Evolutionary conservation across 2,797 vertebrate species (phyloP).

Genomic region (Myripristis murdjan): DNA sequence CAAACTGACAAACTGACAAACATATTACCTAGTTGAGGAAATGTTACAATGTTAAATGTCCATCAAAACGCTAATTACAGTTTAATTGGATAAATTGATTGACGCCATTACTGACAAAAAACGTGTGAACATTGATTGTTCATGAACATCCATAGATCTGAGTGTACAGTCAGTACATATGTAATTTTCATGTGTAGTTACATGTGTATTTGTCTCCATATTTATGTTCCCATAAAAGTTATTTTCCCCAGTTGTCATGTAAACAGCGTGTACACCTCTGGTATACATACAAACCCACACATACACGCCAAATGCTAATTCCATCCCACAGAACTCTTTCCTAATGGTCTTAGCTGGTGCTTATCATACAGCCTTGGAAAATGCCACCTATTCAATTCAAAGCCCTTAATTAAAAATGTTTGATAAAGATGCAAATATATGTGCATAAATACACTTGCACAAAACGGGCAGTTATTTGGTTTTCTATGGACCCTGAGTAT

Average conservation of each 20-base stretch:
- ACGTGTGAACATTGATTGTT: slow-evolving; percentile 6
- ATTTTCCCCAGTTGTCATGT: slow-evolving; percentile 43
- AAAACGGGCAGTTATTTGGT: slow-evolving; percentile 73
- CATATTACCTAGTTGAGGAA: too few relatives aligned
- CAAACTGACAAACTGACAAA: too few relatives aligned
- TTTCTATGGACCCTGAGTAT: slow-evolving; percentile 65
- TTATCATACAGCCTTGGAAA: slow-evolving; percentile 71
- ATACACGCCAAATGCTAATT: slow-evolving; percentile 56
- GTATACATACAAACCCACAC: neutral
- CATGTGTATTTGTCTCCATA: slow-evolving; percentile 16
- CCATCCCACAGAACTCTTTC: slow-evolving; percentile 56
- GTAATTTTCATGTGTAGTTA: slow-evolving; percentile 2
- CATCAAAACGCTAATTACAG: neutral
- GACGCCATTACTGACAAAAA: neutral
- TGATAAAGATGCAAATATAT: slow-evolving; percentile 88
- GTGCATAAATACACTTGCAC: slow-evolving; percentile 80
- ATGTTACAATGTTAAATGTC: too few relatives aligned
- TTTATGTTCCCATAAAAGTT: slow-evolving; percentile 33
- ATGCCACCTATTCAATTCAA: slow-evolving; percentile 77
- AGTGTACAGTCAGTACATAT: slow-evolving; percentile 9
- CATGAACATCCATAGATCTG: neutral
- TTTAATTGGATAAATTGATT: neutral
- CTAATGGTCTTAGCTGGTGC: slow-evolving; percentile 57
- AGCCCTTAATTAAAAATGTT: slow-evolving; percentile 81
- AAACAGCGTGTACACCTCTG: slow-evolving; percentile 37